Conservation (phyloP, 2,888 invertebrate species). For the Lucinisca nassula region DNA sequence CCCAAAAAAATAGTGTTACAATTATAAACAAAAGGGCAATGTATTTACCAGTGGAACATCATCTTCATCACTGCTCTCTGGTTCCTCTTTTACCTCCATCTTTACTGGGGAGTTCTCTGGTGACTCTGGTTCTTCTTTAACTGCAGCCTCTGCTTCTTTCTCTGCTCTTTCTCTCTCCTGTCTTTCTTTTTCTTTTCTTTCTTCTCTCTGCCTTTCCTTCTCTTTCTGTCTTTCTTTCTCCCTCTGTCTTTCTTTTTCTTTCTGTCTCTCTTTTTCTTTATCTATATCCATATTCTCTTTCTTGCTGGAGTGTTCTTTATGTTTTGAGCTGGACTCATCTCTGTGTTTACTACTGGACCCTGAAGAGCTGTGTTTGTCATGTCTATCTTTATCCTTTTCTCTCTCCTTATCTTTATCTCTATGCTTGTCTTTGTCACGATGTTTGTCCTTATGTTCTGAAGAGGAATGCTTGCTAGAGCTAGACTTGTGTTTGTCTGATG, state of each 20-base stretch:
- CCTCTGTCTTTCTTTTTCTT: conserved; percentile 65
- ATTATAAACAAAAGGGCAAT: no score
- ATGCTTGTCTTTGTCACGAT: conserved; percentile 45
- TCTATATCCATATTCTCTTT: conserved; percentile 63
- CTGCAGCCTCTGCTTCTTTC: background rate
- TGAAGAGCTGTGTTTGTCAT: conserved; percentile 28
- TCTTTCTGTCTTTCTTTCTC: conserved; percentile 63
- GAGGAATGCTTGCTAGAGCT: conserved; percentile 62
- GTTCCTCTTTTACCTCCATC: conserved; percentile 64
- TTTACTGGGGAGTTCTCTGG: conserved; percentile 47
- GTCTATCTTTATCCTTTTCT: conserved; percentile 21
- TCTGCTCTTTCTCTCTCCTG: conserved; percentile 37
- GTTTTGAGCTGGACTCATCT: conserved; percentile 53
- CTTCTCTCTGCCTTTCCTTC: conserved; percentile 31
- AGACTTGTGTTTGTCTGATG: conserved; percentile 61
- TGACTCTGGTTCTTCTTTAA: conserved; percentile 63
- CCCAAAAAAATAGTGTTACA: no score
- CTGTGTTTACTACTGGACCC: conserved; percentile 52
- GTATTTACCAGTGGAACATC: conserved; percentile 75
- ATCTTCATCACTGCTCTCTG: conserved; percentile 73
- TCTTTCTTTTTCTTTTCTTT: conserved; percentile 48
- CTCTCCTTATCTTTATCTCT: conserved; percentile 53
- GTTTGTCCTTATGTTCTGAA: conserved; percentile 24
- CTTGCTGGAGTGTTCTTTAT: conserved; percentile 57
- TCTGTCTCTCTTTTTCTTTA: conserved; percentile 67